A percentile compares a stretch with the other conserved stretches of the same genome.
Evolutionary conservation across 2,888 invertebrate species (phyloP).

Genomic region (Busseola fusca): DNA sequence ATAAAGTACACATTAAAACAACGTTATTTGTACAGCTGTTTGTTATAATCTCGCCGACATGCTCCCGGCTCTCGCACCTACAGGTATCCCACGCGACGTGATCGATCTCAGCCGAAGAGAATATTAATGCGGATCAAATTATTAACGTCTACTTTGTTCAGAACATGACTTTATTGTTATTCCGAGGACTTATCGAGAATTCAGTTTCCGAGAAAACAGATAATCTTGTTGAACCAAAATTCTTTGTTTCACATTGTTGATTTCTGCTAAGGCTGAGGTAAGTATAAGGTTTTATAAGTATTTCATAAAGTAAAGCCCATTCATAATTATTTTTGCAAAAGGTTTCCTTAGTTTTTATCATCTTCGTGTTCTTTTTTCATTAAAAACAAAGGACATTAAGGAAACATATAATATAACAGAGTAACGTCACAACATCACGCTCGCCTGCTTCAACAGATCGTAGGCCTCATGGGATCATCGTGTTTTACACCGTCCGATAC

Average conservation of each 20-base stretch:
- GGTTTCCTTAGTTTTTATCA: too few species aligned
- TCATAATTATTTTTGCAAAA: background rate
- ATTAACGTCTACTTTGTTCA: conserved; percentile 2
- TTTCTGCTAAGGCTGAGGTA: background rate
- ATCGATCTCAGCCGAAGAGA: background rate
- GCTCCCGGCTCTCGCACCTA: background rate
- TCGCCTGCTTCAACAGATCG: background rate
- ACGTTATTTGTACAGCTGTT: background rate
- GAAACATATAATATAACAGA: background rate
- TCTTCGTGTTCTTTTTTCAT: background rate
- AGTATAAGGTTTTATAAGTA: background rate
- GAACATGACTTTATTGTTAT: conserved; percentile 15
- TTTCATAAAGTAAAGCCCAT: too few species aligned
- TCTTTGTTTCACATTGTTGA: background rate
- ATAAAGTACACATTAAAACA: background rate
- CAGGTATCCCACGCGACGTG: background rate
- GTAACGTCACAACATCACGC: background rate
- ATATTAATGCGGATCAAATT: conserved; percentile 5
- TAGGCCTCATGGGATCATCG: background rate
- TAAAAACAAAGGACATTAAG: background rate
- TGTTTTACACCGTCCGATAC: background rate
- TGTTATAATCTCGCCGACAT: background rate
- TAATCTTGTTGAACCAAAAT: background rate
- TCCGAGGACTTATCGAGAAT: background rate
- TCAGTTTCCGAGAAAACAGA: background rate